These are phyloP conservation scores for Sarcophilus harrisii DNA, from an alignment of 2,797 vertebrate genomes.

Conservation along the genomic window DNA sequence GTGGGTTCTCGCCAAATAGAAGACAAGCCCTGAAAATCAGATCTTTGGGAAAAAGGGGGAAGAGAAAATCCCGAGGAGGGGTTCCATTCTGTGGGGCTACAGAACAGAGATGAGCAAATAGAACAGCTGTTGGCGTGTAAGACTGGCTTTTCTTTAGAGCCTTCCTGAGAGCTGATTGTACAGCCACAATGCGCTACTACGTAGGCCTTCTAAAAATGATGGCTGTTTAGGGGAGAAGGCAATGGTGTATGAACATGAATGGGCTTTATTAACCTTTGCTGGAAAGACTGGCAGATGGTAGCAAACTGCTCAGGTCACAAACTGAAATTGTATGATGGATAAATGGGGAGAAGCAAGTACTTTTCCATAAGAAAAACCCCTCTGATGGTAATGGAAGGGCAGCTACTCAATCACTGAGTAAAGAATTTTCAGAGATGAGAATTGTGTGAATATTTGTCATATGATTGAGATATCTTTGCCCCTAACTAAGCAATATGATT, in stretches of 20 bases:
- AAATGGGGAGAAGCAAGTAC: neutral
- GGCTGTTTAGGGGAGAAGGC: neutral
- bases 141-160: neutral
- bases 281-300: neutral
- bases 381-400: neutral
- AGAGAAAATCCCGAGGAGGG: neutral
- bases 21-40: neutral
- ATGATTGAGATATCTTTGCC: neutral
- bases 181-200: neutral
- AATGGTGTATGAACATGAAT: neutral
- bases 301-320: neutral
- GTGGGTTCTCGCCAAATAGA: neutral
- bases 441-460: neutral
- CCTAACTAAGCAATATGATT: neutral
- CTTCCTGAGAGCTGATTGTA: neutral
- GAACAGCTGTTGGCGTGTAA: neutral
- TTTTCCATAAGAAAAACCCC: neutral
- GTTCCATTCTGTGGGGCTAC: neutral
- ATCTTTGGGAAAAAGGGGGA: neutral
- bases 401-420: neutral
- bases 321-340: constrained; percentile 18
- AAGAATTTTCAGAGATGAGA: neutral
- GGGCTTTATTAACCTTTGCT: neutral
- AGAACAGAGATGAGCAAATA: neutral
- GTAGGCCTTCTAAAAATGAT: neutral